Evolutionary conservation across 1,140 invertebrate genomes (phyloP).

Genomic region (Habropoda laboriosa): DNA sequence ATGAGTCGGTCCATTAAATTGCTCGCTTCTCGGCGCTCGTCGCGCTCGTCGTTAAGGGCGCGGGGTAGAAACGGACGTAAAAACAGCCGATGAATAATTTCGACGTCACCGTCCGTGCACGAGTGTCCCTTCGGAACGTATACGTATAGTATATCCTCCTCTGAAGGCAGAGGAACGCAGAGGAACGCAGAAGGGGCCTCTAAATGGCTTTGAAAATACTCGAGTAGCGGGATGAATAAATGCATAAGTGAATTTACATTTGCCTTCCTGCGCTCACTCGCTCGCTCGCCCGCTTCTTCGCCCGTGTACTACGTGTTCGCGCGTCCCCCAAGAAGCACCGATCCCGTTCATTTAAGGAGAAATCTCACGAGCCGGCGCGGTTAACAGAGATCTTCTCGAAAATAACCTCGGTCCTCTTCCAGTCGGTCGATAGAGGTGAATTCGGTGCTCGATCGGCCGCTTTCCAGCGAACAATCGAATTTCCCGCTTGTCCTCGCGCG

Average conservation of each 20-base stretch:
- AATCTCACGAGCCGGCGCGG: not conserved
- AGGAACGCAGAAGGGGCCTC: conserved; percentile 19
- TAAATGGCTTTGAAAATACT: conserved; percentile 54
- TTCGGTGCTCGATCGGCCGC: not conserved
- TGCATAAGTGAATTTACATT: conserved; percentile 65
- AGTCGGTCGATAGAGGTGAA: too few relatives aligned
- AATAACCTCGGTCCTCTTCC: not conserved
- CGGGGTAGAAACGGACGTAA: conserved; percentile 1
- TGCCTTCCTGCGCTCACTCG: not conserved
- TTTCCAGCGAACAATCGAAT: not conserved
- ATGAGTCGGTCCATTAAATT: too few relatives aligned
- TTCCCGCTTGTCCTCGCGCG: not conserved
- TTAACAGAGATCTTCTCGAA: not conserved
- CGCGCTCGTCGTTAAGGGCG: not conserved
- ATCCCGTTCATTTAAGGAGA: not conserved
- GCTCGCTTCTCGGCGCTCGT: not conserved
- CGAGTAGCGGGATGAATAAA: conserved; percentile 61
- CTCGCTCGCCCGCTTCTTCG: conserved; percentile 19
- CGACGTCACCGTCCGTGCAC: not conserved
- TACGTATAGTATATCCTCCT: conserved; percentile 4
- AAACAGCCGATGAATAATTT: conserved; percentile 64
- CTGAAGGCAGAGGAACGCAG: too few relatives aligned
- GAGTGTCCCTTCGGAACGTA: conserved; percentile 7
- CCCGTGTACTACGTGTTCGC: not conserved
- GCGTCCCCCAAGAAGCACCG: too few relatives aligned